phyloP scores from a whole-genome alignment of 1,140 invertebrate genomes.

The Psix sp. region DNA sequence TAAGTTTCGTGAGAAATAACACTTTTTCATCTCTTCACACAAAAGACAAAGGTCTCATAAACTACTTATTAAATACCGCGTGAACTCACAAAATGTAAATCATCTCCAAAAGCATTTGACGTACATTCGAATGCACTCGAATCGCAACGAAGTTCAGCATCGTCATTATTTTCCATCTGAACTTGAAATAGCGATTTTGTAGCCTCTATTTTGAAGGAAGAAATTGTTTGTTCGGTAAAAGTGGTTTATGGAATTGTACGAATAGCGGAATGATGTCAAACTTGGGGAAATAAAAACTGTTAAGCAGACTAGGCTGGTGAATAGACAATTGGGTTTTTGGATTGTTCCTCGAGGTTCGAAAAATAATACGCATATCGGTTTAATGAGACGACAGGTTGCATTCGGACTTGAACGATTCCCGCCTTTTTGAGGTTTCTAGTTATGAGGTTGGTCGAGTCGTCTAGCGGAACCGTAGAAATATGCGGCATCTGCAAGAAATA shows the following conservation, averaged over 20 bases:
- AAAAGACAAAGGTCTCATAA: background rate
- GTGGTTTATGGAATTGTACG: too few species aligned
- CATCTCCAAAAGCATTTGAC: too few species aligned
- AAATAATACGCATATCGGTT: constrained; percentile 38
- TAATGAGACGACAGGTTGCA: constrained; percentile 70
- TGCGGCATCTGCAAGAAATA: constrained; percentile 71
- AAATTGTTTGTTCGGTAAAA: too few species aligned
- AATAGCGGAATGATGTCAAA: too few species aligned
- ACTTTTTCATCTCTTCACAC: constrained; percentile 4
- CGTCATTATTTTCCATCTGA: too few species aligned
- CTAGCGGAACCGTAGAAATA: constrained; percentile 67
- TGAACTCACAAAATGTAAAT: too few species aligned
- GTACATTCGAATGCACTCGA: too few species aligned
- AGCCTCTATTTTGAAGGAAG: too few species aligned
- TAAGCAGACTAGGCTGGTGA: background rate
- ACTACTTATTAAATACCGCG: too few species aligned
- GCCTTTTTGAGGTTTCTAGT: constrained; percentile 62
- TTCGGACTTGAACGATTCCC: constrained; percentile 68
- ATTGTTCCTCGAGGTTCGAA: constrained; percentile 6
- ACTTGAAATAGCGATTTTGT: too few species aligned
- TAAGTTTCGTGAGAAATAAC: constrained; percentile 48
- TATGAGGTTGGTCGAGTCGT: constrained; percentile 59
- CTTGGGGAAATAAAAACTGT: background rate
- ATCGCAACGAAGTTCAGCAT: too few species aligned
- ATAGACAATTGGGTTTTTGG: constrained; percentile 3